phyloP scores from a whole-genome alignment of 2,113 vertebrate genomes.

The Piprites chloris region DNA sequence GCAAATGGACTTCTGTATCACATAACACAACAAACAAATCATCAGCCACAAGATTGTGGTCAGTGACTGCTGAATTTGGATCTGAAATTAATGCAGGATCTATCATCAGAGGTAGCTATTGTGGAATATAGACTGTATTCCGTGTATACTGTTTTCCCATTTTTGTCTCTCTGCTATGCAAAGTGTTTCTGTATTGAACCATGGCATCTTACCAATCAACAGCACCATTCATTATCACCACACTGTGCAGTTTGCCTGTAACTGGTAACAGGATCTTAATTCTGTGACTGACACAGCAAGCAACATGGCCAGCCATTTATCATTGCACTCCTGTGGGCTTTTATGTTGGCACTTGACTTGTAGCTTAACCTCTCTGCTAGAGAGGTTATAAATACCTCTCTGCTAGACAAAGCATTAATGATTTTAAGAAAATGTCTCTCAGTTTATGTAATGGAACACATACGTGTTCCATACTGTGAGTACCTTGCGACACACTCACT shows the following conservation, averaged over 20 bases:
- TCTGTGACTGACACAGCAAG: background rate
- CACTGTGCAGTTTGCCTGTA: background rate
- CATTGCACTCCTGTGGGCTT: background rate
- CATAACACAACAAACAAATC: rapidly evolving
- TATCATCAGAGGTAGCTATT: background rate
- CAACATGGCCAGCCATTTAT: background rate
- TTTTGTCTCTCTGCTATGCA: background rate
- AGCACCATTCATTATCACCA: rapidly evolving
- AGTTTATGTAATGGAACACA: background rate
- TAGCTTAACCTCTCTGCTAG: background rate
- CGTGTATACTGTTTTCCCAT: background rate
- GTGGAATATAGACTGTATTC: rapidly evolving
- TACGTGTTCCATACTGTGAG: background rate
- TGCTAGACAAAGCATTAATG: background rate
- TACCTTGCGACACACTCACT: background rate
- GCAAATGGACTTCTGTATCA: background rate
- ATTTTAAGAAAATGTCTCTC: background rate
- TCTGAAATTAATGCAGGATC: background rate
- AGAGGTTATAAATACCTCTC: too few species aligned
- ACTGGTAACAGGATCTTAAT: background rate
- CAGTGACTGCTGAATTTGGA: background rate
- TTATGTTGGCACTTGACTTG: background rate
- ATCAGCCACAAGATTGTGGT: background rate
- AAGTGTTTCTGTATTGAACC: background rate
- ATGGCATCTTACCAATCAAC: background rate